These are phyloP conservation scores for Malurus melanocephalus DNA, from an alignment of 2,113 vertebrate species.

Conservation along the genomic window DNA sequence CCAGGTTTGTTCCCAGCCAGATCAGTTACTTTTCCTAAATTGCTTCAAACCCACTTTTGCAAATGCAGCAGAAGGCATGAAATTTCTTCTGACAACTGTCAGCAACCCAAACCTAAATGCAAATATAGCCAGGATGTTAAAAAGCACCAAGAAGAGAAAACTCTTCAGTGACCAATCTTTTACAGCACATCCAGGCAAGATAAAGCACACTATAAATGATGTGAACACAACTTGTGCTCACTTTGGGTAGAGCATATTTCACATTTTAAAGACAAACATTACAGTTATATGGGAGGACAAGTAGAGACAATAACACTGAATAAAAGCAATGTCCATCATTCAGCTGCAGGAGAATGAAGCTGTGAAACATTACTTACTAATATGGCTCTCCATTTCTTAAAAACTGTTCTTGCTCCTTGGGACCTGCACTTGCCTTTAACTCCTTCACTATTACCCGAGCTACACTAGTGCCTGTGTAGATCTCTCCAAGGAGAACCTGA, in stretches of 20 bases:
- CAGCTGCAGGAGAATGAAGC: neutral
- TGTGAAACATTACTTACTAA: slow-evolving; percentile 75
- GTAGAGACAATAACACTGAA: neutral
- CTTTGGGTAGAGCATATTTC: neutral
- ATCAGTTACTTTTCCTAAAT: neutral
- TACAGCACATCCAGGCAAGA: neutral
- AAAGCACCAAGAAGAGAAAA: neutral
- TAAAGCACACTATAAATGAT: neutral
- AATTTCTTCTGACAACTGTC: neutral
- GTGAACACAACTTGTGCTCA: neutral
- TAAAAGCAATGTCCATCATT: neutral
- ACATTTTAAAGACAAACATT: neutral
- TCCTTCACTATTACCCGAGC: slow-evolving; percentile 91
- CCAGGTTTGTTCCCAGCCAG: neutral
- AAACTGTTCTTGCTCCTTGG: slow-evolving; percentile 92
- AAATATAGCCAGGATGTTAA: neutral
- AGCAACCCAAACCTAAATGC: neutral
- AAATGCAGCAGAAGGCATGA: slow-evolving; percentile 7
- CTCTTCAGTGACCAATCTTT: neutral
- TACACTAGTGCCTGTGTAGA: slow-evolving; percentile 87
- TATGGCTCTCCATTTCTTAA: slow-evolving; percentile 93
- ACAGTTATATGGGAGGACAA: neutral
- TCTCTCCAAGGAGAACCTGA: slow-evolving; percentile 93
- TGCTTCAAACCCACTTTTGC: neutral
- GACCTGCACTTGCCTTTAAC: slow-evolving; percentile 86